Percentiles rank a stretch among this genome's conserved stretches.
These are phyloP conservation scores for Cacajao melanocephalus DNA, from an alignment of 2,797 vertebrate genomes.

Conservation along the genomic window DNA sequence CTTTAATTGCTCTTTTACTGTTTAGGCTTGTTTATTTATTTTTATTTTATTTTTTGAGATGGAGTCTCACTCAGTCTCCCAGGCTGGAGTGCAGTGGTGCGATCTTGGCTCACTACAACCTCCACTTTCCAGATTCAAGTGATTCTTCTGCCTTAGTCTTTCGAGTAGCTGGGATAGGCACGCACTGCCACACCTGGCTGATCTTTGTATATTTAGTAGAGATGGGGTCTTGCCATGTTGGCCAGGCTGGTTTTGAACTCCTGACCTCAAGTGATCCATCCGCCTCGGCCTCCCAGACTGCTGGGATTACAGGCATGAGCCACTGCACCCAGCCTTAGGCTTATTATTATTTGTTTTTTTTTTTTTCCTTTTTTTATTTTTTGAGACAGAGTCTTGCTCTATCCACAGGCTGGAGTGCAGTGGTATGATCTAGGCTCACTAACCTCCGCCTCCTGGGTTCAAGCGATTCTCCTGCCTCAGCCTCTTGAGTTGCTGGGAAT, in stretches of 20 bases:
- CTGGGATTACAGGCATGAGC: background rate
- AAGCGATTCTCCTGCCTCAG: background rate
- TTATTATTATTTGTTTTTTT: background rate
- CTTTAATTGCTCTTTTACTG: background rate
- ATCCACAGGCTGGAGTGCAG: background rate
- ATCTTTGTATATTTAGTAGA: background rate
- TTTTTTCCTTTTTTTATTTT: background rate
- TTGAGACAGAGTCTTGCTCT: background rate
- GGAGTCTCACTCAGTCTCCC: background rate
- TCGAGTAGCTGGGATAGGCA: background rate
- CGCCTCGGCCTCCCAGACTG: background rate
- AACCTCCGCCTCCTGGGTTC: background rate
- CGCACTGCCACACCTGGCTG: background rate
- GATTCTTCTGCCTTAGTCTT: background rate
- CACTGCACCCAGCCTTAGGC: background rate
- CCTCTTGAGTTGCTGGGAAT: background rate
- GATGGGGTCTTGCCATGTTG: background rate
- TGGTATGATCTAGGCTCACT: background rate
- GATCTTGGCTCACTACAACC: background rate
- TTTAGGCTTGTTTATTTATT: background rate
- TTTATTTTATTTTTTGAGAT: background rate
- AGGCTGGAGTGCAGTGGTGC: no score
- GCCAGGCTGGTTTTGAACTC: background rate
- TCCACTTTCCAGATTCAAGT: background rate
- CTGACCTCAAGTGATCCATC: background rate